These are phyloP conservation scores for Eriocheir sinensis DNA, from an alignment of 1,140 invertebrate species.

Conservation along the genomic window DNA sequence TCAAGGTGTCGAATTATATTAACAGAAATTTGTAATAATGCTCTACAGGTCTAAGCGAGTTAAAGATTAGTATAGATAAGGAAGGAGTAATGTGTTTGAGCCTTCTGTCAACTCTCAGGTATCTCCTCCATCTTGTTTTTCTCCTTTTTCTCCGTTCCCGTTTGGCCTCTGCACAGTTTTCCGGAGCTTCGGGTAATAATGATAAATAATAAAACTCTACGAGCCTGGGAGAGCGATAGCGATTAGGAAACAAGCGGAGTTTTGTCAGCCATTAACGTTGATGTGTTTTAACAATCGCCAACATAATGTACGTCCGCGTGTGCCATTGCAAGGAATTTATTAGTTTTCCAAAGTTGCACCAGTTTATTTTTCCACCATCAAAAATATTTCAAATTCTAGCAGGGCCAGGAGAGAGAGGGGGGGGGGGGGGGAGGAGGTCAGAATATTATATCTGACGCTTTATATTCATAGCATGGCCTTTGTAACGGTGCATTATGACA, in stretches of 20 bases:
- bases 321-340: background rate
- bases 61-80: too few relatives aligned
- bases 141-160: background rate
- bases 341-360: background rate
- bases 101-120: too few relatives aligned
- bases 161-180: background rate
- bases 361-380: background rate
- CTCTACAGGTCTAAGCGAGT: too few relatives aligned
- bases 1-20: too few relatives aligned
- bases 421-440: too few relatives aligned
- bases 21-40: too few relatives aligned
- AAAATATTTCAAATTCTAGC: background rate
- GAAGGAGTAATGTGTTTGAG: too few relatives aligned
- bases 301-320: background rate
- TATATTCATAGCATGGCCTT: conserved; percentile 15
- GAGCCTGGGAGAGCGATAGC: background rate
- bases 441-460: background rate
- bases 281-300: background rate
- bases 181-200: background rate
- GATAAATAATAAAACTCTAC: background rate
- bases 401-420: too few relatives aligned
- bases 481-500: background rate
- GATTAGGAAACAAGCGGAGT: conserved; percentile 10
- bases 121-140: too few relatives aligned
- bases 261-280: background rate